These are phyloP conservation scores for Gymnothorax reevesii DNA, from an alignment of 2,797 vertebrate species.

Conservation along the genomic window DNA sequence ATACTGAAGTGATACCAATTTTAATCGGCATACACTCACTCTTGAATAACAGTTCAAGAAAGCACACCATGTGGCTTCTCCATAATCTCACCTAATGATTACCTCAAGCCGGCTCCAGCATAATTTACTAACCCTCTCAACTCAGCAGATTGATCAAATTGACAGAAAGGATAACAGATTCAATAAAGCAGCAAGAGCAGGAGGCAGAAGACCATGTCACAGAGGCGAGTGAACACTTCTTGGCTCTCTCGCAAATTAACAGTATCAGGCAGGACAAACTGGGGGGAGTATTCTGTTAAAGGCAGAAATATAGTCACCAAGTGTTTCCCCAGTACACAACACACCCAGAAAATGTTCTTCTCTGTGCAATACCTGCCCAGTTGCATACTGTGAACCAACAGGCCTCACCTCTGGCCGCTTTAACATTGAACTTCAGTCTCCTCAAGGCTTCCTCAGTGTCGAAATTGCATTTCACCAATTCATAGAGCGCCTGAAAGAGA, in stretches of 20 bases:
- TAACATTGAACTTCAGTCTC: constrained; percentile 90
- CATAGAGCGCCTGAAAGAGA: constrained; percentile 84
- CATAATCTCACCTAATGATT: too few relatives aligned
- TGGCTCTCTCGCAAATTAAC: not conserved
- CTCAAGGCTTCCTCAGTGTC: constrained; percentile 92
- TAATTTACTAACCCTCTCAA: too few relatives aligned
- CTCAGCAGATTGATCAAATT: too few relatives aligned
- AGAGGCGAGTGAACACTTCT: not conserved
- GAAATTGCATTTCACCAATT: constrained; percentile 96
- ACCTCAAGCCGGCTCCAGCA: too few relatives aligned
- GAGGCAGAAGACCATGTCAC: not conserved
- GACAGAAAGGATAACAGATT: too few relatives aligned
- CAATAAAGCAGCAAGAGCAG: too few relatives aligned
- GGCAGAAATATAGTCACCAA: not conserved
- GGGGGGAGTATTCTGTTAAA: not conserved
- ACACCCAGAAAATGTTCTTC: not conserved
- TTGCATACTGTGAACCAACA: not conserved
- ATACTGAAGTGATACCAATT: too few relatives aligned
- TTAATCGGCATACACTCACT: too few relatives aligned
- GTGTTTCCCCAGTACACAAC: not conserved
- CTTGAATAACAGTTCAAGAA: too few relatives aligned
- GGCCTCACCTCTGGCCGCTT: constrained; percentile 89
- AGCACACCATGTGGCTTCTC: too few relatives aligned
- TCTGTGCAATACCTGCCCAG: not conserved
- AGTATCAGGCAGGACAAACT: not conserved